phyloP scores from a whole-genome alignment of 37 sponge, comb jelly and placozoan genomes.

The Ephydatia muelleri region DNA sequence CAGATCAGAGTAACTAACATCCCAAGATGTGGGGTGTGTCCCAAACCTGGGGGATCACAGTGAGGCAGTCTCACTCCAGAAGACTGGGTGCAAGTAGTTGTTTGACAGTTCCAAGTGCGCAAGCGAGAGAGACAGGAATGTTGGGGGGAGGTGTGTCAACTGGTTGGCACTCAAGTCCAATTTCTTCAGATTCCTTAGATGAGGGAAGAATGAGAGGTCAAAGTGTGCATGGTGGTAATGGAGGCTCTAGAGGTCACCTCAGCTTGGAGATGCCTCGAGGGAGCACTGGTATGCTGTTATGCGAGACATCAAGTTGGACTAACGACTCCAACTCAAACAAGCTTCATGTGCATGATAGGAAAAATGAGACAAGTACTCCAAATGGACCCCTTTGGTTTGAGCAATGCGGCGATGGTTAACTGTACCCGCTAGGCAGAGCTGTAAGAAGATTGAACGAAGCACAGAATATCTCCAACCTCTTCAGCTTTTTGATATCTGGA shows the following conservation, averaged over 20 bases:
- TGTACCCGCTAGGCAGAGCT: slow-evolving; percentile 75
- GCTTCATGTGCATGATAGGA: slow-evolving; percentile 24
- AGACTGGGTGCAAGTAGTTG: slow-evolving; percentile 82
- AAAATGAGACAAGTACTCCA: not conserved
- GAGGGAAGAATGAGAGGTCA: not conserved
- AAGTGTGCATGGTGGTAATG: not conserved
- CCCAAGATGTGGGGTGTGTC: not conserved
- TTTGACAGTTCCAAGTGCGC: slow-evolving; percentile 48
- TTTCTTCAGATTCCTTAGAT: slow-evolving; percentile 45
- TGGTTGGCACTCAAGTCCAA: slow-evolving; percentile 81
- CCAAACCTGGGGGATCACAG: not conserved
- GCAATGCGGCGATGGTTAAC: not conserved
- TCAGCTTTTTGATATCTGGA: slow-evolving; percentile 63
- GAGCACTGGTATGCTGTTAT: slow-evolving; percentile 67
- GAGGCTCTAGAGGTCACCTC: slow-evolving; percentile 23
- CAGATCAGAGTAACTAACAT: not conserved
- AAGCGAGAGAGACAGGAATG: slow-evolving; percentile 40
- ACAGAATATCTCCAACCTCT: slow-evolving; percentile 57
- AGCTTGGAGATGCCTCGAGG: slow-evolving; percentile 67
- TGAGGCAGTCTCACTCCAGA: slow-evolving; percentile 71
- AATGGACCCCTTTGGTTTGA: not conserved
- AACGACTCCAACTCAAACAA: slow-evolving; percentile 62
- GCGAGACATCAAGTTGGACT: slow-evolving; percentile 68
- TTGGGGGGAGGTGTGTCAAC: slow-evolving; percentile 67
- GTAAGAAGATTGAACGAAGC: slow-evolving; percentile 75